Conservation (phyloP, 92 coral and sea anemone species). For the Actinostola sp. region DNA sequence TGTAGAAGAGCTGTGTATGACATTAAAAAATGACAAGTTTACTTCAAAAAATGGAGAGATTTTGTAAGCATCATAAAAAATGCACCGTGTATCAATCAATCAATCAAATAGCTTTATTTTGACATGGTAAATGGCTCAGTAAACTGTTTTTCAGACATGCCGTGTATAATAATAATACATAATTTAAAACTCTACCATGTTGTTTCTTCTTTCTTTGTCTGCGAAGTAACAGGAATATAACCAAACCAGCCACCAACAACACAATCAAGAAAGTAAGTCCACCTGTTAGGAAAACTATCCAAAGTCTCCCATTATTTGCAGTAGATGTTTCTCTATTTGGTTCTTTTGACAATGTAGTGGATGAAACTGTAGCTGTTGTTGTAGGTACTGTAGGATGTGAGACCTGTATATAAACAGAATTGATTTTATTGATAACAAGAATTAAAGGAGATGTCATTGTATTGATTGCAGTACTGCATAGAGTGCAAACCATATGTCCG, state of each 20-base stretch:
- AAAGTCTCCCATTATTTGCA: neutral
- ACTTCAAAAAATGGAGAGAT: too few relatives aligned
- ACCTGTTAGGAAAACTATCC: constrained; percentile 20
- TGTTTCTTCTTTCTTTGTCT: constrained; percentile 13
- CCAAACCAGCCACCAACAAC: constrained; percentile 2
- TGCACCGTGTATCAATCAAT: too few relatives aligned
- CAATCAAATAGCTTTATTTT: too few relatives aligned
- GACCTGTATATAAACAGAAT: neutral
- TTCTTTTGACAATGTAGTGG: constrained; percentile 5
- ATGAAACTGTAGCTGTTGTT: neutral
- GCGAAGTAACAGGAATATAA: constrained; percentile 7
- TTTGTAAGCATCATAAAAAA: too few relatives aligned
- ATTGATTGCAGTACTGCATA: too few relatives aligned
- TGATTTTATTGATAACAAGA: neutral
- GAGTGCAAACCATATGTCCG: too few relatives aligned
- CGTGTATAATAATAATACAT: too few relatives aligned
- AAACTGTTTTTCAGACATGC: too few relatives aligned
- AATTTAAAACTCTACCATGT: constrained; percentile 11
- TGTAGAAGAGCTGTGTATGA: too few relatives aligned
- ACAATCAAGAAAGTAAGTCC: constrained; percentile 16
- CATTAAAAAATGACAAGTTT: too few relatives aligned
- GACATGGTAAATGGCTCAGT: too few relatives aligned
- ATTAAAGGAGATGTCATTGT: too few relatives aligned
- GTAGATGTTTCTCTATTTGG: neutral
- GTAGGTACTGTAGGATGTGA: neutral